Base-by-base conservation (phyloP, 2,113 vertebrate genomes). In the Rhadina sibilatrix region DNA sequence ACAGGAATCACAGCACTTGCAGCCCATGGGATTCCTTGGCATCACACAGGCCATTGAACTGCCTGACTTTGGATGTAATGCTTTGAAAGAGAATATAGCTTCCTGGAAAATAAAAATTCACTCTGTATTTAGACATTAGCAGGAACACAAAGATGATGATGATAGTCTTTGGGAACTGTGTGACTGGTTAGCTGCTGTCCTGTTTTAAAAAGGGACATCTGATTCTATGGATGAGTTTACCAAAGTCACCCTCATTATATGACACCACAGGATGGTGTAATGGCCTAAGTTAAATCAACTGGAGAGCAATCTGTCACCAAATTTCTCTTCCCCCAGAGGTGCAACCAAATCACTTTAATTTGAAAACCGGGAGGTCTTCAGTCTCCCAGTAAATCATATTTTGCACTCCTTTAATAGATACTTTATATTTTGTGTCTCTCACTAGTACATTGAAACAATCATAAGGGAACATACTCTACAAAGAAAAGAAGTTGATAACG, bases 401-500 rank as follows among this genome's bases (percentile, higher is more conserved):
- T 96, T 56, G 25, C 8, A 15, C 11, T 63, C 15, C n/a, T 86
- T 83, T 69, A 93, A 63, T 80, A 68, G 10, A 56, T 47, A 21
- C 10, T 84, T 91, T 59, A 16, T 78, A 53, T n/a, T 40, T 91
- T 31, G 13, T 66, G 21, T 75, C 40, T 81, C 52, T 66, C 74
- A 68, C 30, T 49, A 52, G 52, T 59, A 68, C 10, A 21, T 64
- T 83, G 65, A 95, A 96, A 92, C 81, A 90, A 94, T 92, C 47
- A 64, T 93, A 95, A 84, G 68, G 77, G 75, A 87, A 71, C 61
- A 47, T 4, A 35, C 8, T 63, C 46, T 64, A 83, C 68, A 40
- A 88, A 93, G 90, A 95, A 90, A 97, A 96, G 8, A 81, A 63
- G 90, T 95, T 95, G 93, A 91, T 97, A 97, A 97, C 35, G 90